Base-by-base conservation (phyloP, 2,888 invertebrate species). In the Lymantria dispar region DNA sequence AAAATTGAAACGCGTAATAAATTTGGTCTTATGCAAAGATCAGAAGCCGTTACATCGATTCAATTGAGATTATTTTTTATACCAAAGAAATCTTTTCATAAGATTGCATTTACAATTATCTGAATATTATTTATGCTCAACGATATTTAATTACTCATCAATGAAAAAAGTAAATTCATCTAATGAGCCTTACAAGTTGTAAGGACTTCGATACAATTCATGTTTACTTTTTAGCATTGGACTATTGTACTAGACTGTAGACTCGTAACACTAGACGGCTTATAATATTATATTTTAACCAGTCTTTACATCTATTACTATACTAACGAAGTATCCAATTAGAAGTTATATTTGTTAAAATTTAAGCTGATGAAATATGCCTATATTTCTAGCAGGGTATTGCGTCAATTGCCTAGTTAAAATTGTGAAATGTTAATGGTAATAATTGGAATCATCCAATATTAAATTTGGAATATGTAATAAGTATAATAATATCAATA, bases 321-420 rank as follows among this genome's bases (percentile, higher is more conserved):
- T n/a, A 36, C 33, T 43, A 45, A 33, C 33, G 36, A 52, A 54
- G 13, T 46, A 52, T 50, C 52, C 60, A 60, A 62, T 56, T 60
- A 56, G 11, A 52, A 55, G 54, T 54, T 40, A 60, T 53, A 52
- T 52, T 30, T n/a, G 51, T 52, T 72, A 69, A 60, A 70, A 71
- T 74, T 76, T 72, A 68, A 60, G 54, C 54, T 52, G 50, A 55
- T 64, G 56, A 70, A 73, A 72, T 74, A 74, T 70, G 58, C 65
- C 58, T 70, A 68, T 65, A n/a, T n/a, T n/a, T n/a, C n/a, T n/a
- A 74, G 65, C 64, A 68, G 63, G 48, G 55, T 49, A 62, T 44
- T 54, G 5, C 22, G 3, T 47, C 15, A 68, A 74, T 74, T 72
- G 59, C 46, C 22, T 68, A 67, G 63, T 62, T 9, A 59, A 47